Conservation (phyloP, 2,797 vertebrate species). For the Sebastes vulpes region DNA sequence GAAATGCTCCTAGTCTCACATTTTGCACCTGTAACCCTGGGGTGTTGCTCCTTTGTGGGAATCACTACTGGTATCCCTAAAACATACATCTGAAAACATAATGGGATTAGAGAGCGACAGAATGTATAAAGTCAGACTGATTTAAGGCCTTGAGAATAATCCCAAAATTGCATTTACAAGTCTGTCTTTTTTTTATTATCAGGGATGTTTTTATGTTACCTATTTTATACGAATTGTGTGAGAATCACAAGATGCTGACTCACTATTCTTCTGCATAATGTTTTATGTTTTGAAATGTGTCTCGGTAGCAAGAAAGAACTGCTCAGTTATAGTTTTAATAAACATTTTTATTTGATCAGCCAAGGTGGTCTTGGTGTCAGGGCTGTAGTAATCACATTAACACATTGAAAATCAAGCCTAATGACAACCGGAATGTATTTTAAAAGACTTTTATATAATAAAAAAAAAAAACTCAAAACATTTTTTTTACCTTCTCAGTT, state of each 20-base stretch:
- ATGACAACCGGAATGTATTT: background rate
- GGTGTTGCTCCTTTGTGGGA: background rate
- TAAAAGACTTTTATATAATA: background rate
- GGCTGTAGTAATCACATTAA: background rate
- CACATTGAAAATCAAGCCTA: background rate
- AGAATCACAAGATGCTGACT: slow-evolving; percentile 29
- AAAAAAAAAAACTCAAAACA: too few relatives aligned
- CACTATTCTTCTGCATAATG: slow-evolving; percentile 1
- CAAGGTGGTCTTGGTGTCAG: background rate
- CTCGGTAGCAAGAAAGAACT: background rate
- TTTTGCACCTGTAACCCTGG: background rate
- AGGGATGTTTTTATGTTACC: background rate
- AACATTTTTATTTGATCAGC: slow-evolving; percentile 11
- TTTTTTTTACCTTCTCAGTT: background rate
- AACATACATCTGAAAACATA: background rate
- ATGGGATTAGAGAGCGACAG: background rate
- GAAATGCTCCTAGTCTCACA: background rate
- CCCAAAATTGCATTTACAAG: background rate
- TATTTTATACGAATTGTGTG: background rate
- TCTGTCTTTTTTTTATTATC: background rate
- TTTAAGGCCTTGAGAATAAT: background rate
- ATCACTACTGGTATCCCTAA: background rate
- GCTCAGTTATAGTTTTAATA: slow-evolving; percentile 9
- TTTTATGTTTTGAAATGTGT: slow-evolving; percentile 15
- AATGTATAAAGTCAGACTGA: background rate